These are phyloP conservation scores for Phainopepla nitens DNA, from an alignment of 2,113 vertebrate species.

Conservation along the genomic window DNA sequence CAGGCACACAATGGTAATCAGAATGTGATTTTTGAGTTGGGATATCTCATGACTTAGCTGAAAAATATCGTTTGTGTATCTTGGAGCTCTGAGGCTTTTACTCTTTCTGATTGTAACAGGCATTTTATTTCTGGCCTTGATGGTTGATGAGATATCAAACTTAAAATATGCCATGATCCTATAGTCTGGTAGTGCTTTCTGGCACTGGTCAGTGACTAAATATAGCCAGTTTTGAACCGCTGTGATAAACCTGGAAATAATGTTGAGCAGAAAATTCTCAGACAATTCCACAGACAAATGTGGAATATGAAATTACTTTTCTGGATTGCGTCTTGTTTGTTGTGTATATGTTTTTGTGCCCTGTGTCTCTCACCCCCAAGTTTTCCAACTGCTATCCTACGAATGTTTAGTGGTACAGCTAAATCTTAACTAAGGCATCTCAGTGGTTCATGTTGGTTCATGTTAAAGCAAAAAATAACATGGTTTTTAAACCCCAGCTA, in stretches of 20 bases:
- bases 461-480: slow-evolving; percentile 30
- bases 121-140: slow-evolving; percentile 52
- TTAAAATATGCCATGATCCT: slow-evolving; percentile 62
- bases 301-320: slow-evolving; percentile 20
- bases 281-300: slow-evolving; percentile 54
- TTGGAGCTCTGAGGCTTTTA: slow-evolving; percentile 6
- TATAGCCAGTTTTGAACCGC: neutral
- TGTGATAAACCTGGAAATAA: slow-evolving; percentile 58
- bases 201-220: slow-evolving; percentile 42
- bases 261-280: slow-evolving; percentile 53
- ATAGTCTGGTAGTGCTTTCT: slow-evolving; percentile 53
- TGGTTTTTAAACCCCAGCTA: slow-evolving; percentile 16
- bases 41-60: neutral
- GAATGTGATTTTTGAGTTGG: neutral
- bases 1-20: neutral
- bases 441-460: slow-evolving; percentile 31
- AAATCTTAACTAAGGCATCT: slow-evolving; percentile 24
- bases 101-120: slow-evolving; percentile 6
- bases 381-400: neutral
- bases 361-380: neutral
- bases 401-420: neutral
- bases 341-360: neutral
- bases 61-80: neutral
- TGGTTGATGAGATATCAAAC: slow-evolving; percentile 40
- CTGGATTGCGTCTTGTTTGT: neutral